Percentiles rank a stretch among this genome's conserved stretches.
These are phyloP conservation scores for Neopelma chrysocephalum DNA, from an alignment of 2,797 vertebrate species.

Conservation along the genomic window DNA sequence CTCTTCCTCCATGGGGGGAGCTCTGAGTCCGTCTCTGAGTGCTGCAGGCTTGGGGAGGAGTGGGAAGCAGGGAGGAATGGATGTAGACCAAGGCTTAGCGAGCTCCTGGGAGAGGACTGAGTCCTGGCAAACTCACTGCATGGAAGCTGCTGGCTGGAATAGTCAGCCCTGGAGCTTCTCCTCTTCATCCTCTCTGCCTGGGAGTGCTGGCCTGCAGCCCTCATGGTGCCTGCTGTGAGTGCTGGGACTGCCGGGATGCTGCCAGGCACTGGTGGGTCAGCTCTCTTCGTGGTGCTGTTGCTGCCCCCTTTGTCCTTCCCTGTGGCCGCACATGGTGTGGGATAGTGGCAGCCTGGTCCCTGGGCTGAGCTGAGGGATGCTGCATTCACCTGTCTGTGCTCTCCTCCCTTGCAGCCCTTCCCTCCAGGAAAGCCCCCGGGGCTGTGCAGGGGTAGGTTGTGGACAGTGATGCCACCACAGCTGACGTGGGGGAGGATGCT, in stretches of 20 bases:
- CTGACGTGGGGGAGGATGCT: background rate
- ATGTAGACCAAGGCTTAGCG: background rate
- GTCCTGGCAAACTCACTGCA: background rate
- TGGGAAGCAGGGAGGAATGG: background rate
- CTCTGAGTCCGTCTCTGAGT: background rate
- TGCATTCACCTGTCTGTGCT: background rate
- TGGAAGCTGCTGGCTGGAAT: background rate
- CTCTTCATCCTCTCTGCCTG: background rate
- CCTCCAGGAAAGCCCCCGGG: background rate
- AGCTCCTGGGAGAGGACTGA: background rate
- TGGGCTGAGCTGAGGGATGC: too few species aligned
- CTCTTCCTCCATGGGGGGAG: slow-evolving; percentile 50
- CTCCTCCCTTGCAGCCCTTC: background rate
- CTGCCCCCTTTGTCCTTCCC: background rate
- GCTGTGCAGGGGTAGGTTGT: background rate
- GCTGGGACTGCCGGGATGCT: background rate
- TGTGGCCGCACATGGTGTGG: accelerated
- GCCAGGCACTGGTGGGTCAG: background rate
- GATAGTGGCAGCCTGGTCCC: accelerated
- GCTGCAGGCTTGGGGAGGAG: background rate
- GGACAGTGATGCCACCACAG: background rate
- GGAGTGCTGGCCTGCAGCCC: background rate
- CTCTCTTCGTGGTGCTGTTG: background rate
- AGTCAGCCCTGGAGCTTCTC: background rate
- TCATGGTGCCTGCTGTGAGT: accelerated